These are phyloP conservation scores for Amblyteles armatorius DNA, from an alignment of 2,888 invertebrate genomes.

Conservation along the genomic window DNA sequence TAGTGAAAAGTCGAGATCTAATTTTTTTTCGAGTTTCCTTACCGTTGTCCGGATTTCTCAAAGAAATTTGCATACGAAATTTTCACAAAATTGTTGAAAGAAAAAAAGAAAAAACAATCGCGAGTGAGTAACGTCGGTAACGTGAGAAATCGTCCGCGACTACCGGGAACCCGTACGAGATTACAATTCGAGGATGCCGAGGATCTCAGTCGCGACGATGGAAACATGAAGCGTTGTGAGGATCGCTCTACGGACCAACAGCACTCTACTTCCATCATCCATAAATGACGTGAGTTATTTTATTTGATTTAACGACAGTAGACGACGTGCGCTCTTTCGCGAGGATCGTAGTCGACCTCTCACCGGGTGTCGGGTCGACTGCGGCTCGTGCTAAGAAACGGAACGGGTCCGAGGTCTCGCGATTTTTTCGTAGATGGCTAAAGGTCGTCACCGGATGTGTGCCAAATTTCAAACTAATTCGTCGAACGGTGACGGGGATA, in stretches of 20 bases:
- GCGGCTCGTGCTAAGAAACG: not conserved
- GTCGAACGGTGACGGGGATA: not conserved
- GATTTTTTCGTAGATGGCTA: not conserved
- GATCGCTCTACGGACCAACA: slow-evolving; percentile 79
- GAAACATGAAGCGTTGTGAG: slow-evolving; percentile 82
- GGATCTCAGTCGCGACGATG: slow-evolving; percentile 79
- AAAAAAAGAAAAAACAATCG: slow-evolving; percentile 11
- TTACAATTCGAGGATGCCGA: slow-evolving; percentile 72
- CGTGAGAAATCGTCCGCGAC: slow-evolving; percentile 39
- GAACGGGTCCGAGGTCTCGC: not conserved
- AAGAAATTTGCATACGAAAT: slow-evolving; percentile 5
- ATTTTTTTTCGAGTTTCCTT: slow-evolving; percentile 67
- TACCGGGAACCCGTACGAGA: slow-evolving; percentile 13
- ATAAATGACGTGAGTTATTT: slow-evolving; percentile 83
- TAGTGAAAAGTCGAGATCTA: slow-evolving; percentile 69
- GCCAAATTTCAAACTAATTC: not conserved
- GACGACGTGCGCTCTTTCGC: too few species aligned
- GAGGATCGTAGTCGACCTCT: not conserved
- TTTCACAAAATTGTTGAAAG: not conserved
- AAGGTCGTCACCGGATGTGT: not conserved
- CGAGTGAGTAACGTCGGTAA: slow-evolving; percentile 35
- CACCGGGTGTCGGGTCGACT: not conserved
- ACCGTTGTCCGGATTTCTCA: slow-evolving; percentile 46
- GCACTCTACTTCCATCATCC: slow-evolving; percentile 78
- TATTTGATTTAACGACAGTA: not conserved